Conservation (phyloP, 1,140 invertebrate genomes). For the Nasonia vitripennis region DNA sequence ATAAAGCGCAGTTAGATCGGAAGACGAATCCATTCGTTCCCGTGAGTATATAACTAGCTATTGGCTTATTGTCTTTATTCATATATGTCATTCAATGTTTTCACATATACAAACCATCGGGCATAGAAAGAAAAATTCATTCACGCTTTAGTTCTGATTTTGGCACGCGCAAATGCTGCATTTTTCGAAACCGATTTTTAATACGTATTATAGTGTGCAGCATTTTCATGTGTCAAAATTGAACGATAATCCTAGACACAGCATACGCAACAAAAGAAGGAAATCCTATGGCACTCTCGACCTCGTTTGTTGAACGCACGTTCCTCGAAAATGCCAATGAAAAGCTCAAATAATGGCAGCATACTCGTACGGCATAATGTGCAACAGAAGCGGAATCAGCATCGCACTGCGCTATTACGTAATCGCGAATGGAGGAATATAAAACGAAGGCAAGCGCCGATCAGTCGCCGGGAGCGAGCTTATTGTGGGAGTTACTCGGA, state of each 20-base stretch:
- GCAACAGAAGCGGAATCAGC: background rate
- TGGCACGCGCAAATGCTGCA: background rate
- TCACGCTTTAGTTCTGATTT: background rate
- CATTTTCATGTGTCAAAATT: background rate
- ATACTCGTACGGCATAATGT: background rate
- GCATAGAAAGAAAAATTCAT: background rate
- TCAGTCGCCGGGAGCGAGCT: background rate
- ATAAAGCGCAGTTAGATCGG: conserved; percentile 70
- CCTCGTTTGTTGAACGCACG: too few species aligned
- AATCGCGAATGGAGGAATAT: background rate
- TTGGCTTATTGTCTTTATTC: conserved; percentile 34
- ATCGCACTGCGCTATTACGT: background rate
- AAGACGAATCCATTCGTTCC: conserved; percentile 56
- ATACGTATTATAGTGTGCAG: background rate
- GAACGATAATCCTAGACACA: background rate
- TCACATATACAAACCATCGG: background rate
- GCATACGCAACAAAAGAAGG: background rate
- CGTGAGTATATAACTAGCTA: conserved; percentile 47
- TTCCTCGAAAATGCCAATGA: background rate
- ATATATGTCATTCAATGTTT: conserved; percentile 1
- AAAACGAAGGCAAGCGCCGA: background rate
- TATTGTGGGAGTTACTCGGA: background rate
- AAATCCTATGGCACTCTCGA: background rate
- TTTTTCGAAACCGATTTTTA: background rate
- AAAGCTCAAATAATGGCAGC: background rate